phyloP scores from a whole-genome alignment of 92 coral and sea anemone species.

The Galaxea fascicularis region DNA sequence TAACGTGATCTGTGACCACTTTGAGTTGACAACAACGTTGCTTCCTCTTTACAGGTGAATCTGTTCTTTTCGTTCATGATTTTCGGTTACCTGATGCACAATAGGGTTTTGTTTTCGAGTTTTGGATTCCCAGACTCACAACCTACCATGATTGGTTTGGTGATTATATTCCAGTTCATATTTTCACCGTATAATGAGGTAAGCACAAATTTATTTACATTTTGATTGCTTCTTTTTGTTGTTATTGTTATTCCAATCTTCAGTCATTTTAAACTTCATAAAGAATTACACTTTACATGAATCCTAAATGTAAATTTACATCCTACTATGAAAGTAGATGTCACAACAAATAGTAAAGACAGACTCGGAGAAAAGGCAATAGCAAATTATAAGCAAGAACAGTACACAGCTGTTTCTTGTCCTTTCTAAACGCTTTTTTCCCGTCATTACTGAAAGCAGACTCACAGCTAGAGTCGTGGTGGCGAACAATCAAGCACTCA shows the following conservation, averaged over 20 bases:
- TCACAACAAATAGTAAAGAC: no score
- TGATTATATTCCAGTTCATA: constrained; percentile 94
- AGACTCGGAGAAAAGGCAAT: no score
- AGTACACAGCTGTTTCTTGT: no score
- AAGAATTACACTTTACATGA: no score
- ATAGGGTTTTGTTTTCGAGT: constrained; percentile 82
- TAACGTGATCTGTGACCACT: no score
- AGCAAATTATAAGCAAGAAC: no score
- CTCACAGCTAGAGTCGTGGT: no score
- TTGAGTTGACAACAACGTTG: not conserved
- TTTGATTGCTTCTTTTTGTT: no score
- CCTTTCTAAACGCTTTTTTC: not conserved
- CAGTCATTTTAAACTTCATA: no score
- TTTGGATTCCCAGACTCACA: constrained; percentile 89
- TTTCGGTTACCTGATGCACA: constrained; percentile 94
- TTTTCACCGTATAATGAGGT: constrained; percentile 99
- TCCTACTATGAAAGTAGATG: no score
- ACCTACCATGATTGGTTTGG: constrained; percentile 90
- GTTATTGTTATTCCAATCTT: no score
- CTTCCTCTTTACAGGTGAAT: constrained; percentile 70
- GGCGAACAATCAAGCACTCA: not conserved
- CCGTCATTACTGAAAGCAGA: not conserved
- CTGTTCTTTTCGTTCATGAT: constrained; percentile 88
- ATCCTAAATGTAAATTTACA: no score
- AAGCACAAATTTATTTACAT: constrained; percentile 9